phyloP scores from a whole-genome alignment of 2,797 vertebrate genomes.

The Tauraco hartlaubi region DNA sequence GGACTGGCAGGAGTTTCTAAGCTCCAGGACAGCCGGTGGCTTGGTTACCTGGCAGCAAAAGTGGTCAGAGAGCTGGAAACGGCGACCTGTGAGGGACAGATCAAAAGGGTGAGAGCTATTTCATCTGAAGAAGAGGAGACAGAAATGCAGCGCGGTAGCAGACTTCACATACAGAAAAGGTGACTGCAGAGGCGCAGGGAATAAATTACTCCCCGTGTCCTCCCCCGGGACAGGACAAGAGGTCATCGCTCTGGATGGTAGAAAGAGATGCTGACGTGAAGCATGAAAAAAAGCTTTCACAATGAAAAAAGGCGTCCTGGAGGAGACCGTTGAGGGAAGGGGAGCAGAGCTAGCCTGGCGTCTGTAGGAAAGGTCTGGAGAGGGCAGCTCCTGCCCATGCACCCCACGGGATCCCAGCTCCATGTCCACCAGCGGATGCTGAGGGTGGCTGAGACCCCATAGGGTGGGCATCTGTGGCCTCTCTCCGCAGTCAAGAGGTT shows the following conservation, averaged over 20 bases:
- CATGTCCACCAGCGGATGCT: neutral
- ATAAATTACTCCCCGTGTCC: neutral
- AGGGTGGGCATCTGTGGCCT: accelerated
- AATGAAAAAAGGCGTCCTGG: neutral
- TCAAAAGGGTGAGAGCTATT: neutral
- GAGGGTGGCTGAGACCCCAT: neutral
- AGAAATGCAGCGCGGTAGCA: neutral
- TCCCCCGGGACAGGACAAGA: neutral
- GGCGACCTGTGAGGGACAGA: neutral
- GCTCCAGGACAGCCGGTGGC: neutral
- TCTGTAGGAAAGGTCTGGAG: neutral
- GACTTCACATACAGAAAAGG: neutral
- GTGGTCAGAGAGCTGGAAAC: neutral
- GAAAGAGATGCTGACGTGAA: neutral
- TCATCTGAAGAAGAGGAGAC: neutral
- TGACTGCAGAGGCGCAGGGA: neutral
- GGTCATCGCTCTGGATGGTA: neutral
- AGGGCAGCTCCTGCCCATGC: neutral
- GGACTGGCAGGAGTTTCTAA: neutral
- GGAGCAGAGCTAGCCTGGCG: neutral
- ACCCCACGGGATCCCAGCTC: accelerated
- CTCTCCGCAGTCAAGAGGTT: neutral
- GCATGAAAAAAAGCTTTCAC: neutral
- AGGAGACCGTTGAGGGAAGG: neutral
- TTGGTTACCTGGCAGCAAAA: neutral